Conservation (phyloP, 2,888 invertebrate genomes). For the Machimus rusticus region DNA sequence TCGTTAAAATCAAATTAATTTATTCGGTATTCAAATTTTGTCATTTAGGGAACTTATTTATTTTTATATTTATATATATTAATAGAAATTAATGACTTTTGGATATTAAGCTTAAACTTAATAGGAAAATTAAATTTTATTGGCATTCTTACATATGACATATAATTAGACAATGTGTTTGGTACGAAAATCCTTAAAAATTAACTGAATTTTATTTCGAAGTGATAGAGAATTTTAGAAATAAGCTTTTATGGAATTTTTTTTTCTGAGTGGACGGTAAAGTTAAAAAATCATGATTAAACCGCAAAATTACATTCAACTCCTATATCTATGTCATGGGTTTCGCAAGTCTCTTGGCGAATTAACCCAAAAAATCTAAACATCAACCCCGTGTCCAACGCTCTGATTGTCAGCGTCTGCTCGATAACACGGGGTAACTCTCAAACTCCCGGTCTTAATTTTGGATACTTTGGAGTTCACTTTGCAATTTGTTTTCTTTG, state of each 20-base stretch:
- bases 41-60: background rate
- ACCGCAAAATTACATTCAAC: background rate
- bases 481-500: constrained; percentile 39
- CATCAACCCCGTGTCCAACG: background rate
- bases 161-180: no score
- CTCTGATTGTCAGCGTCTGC: constrained; percentile 28
- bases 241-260: background rate
- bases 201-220: background rate
- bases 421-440: constrained; percentile 2
- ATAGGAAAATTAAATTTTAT: no score
- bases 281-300: background rate
- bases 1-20: background rate
- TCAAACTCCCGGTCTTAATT: background rate
- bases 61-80: no score
- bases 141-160: no score
- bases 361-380: constrained; percentile 9
- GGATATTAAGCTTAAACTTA: no score
- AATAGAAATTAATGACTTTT: no score
- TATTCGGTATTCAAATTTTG: background rate
- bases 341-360: background rate
- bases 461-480: constrained; percentile 39
- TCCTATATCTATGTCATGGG: background rate
- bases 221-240: background rate
- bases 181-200: no score
- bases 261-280: background rate